Conservation (phyloP, 2,113 vertebrate genomes). For the Cavia aperea region DNA sequence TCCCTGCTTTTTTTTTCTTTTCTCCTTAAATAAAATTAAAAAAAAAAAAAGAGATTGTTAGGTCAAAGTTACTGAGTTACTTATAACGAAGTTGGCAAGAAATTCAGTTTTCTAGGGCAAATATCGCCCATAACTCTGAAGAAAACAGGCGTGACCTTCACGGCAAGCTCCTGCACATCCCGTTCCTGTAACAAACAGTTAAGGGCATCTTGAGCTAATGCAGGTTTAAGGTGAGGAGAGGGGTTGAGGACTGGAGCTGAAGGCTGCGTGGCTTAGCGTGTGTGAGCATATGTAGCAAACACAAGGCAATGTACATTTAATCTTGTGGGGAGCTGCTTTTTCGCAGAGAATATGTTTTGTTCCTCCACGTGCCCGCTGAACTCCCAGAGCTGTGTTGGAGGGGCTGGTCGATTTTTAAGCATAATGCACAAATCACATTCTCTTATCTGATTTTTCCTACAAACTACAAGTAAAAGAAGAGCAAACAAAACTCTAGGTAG, state of each 20-base stretch:
- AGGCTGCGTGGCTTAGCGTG: neutral
- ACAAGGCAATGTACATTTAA: neutral
- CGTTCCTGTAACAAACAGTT: neutral
- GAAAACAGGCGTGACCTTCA: neutral
- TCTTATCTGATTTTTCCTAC: neutral
- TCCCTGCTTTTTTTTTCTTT: too few species aligned
- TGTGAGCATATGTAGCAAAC: neutral
- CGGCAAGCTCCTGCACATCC: neutral
- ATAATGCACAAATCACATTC: fast-evolving
- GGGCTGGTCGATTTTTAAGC: neutral
- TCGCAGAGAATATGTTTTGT: neutral
- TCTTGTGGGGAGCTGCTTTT: neutral
- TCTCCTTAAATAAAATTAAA: too few species aligned
- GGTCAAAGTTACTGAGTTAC: neutral
- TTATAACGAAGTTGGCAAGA: neutral
- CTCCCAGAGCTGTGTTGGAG: too few species aligned
- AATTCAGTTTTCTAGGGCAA: constrained; percentile 11
- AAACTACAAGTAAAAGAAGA: neutral
- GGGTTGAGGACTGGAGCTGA: neutral
- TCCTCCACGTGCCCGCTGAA: too few species aligned
- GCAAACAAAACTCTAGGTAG: neutral
- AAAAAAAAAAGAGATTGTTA: neutral
- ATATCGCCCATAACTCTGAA: neutral
- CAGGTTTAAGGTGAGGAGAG: neutral
- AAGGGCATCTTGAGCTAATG: neutral